phyloP scores from a whole-genome alignment of 2,888 invertebrate species.

The Calephelis perditalis region DNA sequence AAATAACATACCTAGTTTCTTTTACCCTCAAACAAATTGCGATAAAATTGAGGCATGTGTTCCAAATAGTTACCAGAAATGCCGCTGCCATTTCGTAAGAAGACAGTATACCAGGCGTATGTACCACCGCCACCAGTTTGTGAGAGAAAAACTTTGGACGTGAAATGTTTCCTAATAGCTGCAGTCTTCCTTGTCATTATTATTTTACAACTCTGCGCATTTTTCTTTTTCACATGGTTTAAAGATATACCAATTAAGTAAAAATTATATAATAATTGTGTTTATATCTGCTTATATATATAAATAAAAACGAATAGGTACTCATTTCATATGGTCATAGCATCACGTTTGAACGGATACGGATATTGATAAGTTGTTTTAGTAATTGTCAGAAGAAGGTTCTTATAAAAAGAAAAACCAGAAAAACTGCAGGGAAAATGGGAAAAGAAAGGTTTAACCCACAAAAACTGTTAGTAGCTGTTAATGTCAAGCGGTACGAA shows the following conservation, averaged over 20 bases:
- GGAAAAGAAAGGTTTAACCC: too few species aligned
- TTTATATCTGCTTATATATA: too few species aligned
- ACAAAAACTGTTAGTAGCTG: too few species aligned
- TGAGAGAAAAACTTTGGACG: conserved; percentile 31
- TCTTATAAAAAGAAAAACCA: too few species aligned
- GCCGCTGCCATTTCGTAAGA: conserved; percentile 40
- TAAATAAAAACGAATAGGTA: too few species aligned
- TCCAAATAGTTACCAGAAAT: conserved; percentile 30
- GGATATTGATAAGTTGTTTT: too few species aligned
- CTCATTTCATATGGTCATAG: too few species aligned
- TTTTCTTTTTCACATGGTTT: conserved; percentile 37
- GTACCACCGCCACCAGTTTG: conserved; percentile 25
- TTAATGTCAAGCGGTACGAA: too few species aligned
- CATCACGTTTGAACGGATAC: too few species aligned
- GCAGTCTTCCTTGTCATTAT: conserved; percentile 36
- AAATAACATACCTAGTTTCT: too few species aligned
- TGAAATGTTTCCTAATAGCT: conserved; percentile 43
- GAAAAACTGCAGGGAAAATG: too few species aligned
- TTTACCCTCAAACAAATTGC: background rate
- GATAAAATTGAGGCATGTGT: conserved; percentile 30
- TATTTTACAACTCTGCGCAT: conserved; percentile 41
- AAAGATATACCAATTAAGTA: conserved; percentile 22
- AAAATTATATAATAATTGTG: background rate
- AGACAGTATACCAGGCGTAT: conserved; percentile 24
- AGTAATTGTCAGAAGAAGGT: too few species aligned